Base-by-base conservation (phyloP, 2,797 vertebrate genomes). In the Mus minutoides region DNA sequence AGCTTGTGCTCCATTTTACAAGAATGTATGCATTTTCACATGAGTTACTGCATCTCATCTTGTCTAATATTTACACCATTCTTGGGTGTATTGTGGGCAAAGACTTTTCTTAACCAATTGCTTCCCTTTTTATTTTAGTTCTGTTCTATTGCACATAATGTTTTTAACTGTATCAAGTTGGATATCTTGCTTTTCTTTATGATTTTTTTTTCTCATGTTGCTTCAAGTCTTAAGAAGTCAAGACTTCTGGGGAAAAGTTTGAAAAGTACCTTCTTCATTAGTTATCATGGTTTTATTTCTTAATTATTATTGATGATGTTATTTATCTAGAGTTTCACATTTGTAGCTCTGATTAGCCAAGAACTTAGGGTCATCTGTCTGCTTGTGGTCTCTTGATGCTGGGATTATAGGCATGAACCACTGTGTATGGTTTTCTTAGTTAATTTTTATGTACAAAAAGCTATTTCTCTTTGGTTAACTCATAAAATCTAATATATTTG, bases 191-290 rank as follows among this genome's bases (percentile, higher is more conserved):
- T 69, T 90, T 80, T 40, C 62, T 84, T 88, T 26, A 4, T 73
- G 64, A 76, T 89, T 94, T 90, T 94, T 86, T 92, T 93, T 95
- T 87, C 16, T 88, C 87, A 14, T 86, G 21, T 69, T 77, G 21
- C 49, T 94, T 89, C 49, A 87, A 94, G 78, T 1, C 0, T 93
- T 78, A 40, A 24, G 37, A 89, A 88, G 22, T 62, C 21, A 14
- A 71, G 1, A 64, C 21, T 87, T 31, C 60, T 86, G 21, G 26
- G 92, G 88, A 52, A 96, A 95, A 75, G 69, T 29, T 64, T 3
- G 67, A 21, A n/a, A 43, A 46, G 4, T 92, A 0, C 29, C 26
- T 78, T 54, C 90, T 71, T 8, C 10, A 16, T 26, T 84, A 64
- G 4, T 52, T 52, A 31, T 76, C 19, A 88, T 78, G 31, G 37